Evolutionary conservation across 2,797 vertebrate species (phyloP).

Genomic region (Hirundo rustica): DNA sequence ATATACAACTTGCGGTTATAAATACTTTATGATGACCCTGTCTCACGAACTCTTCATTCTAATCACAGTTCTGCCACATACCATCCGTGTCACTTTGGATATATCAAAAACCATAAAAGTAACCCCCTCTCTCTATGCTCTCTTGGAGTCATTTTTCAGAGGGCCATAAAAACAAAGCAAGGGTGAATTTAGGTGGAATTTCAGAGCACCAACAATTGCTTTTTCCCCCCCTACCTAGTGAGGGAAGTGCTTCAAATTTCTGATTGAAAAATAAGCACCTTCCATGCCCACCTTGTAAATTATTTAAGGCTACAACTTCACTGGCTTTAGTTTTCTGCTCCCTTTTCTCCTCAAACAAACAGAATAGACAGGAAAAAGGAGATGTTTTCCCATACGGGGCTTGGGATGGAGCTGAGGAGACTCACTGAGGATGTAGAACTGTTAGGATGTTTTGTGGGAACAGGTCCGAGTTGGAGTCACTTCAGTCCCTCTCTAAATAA

Average conservation of each 20-base stretch:
- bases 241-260: neutral
- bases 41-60: constrained; percentile 41
- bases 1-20: constrained; percentile 43
- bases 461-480: neutral
- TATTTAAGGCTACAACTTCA: neutral
- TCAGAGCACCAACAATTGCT: neutral
- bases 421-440: neutral
- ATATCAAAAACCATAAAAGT: constrained; percentile 45
- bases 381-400: neutral
- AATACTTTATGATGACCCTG: constrained; percentile 66
- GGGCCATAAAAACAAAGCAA: constrained; percentile 37
- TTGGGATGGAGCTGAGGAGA: neutral
- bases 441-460: neutral
- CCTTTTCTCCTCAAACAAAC: neutral
- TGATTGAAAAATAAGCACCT: constrained; percentile 36
- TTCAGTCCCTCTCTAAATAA: neutral
- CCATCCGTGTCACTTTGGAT: constrained; percentile 40
- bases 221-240: neutral
- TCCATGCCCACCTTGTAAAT: neutral
- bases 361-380: neutral
- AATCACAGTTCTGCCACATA: constrained; percentile 55
- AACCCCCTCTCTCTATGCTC: constrained; percentile 13
- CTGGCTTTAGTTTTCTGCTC: neutral
- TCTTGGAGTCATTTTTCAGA: constrained; percentile 33
- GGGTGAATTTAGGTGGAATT: constrained; percentile 40